phyloP scores from a whole-genome alignment of 2,888 invertebrate genomes.

The Aporophyla lueneburgensis region DNA sequence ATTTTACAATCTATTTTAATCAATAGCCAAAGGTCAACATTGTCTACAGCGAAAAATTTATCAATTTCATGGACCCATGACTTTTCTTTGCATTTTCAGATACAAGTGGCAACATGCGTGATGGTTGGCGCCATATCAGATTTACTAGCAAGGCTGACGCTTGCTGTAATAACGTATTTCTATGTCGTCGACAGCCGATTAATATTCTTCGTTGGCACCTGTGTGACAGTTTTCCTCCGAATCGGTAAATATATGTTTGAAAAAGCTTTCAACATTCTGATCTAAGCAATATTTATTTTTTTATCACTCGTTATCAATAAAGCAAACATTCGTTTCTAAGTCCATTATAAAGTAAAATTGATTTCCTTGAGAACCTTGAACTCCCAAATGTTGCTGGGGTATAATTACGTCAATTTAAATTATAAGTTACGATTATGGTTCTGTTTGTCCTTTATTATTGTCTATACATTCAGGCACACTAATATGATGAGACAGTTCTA shows the following conservation, averaged over 20 bases:
- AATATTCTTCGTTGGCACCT: slow-evolving; percentile 92
- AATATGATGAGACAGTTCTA: background rate
- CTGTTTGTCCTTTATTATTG: slow-evolving; percentile 15
- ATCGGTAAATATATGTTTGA: slow-evolving; percentile 89
- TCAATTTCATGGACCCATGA: background rate
- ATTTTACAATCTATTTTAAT: background rate
- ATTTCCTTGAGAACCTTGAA: slow-evolving; percentile 22
- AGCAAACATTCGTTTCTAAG: slow-evolving; percentile 4
- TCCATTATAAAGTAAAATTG: slow-evolving; percentile 6
- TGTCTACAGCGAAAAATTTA: background rate
- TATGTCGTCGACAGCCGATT: slow-evolving; percentile 92
- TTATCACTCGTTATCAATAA: background rate
- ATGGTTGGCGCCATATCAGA: slow-evolving; percentile 93
- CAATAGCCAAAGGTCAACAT: no score
- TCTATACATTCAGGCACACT: background rate
- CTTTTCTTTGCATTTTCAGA: slow-evolving; percentile 77
- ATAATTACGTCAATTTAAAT: slow-evolving; percentile 18
- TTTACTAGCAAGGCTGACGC: slow-evolving; percentile 91
- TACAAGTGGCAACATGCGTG: slow-evolving; percentile 92
- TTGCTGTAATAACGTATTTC: slow-evolving; percentile 92
- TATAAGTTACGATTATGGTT: slow-evolving; percentile 18
- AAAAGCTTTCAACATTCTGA: background rate
- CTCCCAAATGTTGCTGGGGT: background rate
- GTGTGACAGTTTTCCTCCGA: slow-evolving; percentile 92
- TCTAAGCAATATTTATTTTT: background rate